Base-by-base conservation (phyloP, 2,888 invertebrate genomes). In the Odontocerum albicorne region DNA sequence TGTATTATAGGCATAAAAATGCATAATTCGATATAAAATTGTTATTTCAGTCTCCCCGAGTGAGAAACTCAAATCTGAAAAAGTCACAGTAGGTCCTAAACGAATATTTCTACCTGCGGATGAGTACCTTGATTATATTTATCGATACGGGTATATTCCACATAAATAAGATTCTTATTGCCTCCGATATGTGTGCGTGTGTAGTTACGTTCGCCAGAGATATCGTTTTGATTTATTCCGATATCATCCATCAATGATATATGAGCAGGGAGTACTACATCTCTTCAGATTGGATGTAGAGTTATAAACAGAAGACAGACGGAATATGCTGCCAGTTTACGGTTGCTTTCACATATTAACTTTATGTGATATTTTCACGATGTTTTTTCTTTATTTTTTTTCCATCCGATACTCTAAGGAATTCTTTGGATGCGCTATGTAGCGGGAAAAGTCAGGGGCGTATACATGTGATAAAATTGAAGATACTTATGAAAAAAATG, bases 261-360 rank as follows among this genome's bases (percentile, higher is more conserved):
- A 54, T 47, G 33, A 42, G 38, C 21, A 16, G 3, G 31, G 45
- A 12, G 36, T 19, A 27, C 3, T 20, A 36, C 17, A 22, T 38
- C 44, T 20, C 39, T 15, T 36, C 39, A 39, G 40, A 46, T 53
- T 44, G 35, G 45, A 21, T 38, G 32, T 38, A 31, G 32, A 32
- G 54, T 32, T 47, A 54, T 54, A 42, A 54, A 54, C 35, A 47
- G 39, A 47, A 43, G 46, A 31, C 44, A 27, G 32, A 31, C 39
- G 45, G 40, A 44, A 36, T 39, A 38, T 52, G 39, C 42, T 49
- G 46, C 31, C 39, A 49, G 42, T 59, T 59, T 59, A 59, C 53
- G 59, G 53, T 53, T 50, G 55, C 49, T 42, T 59, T 59, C 52
- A 53, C 53, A 59, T 53, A 59, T 59, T 59, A 50, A 55, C 44